Percentiles rank a stretch among this genome's conserved stretches.
Evolutionary conservation across 2,888 invertebrate species (phyloP).

Genomic region (Callosobruchus maculatus): DNA sequence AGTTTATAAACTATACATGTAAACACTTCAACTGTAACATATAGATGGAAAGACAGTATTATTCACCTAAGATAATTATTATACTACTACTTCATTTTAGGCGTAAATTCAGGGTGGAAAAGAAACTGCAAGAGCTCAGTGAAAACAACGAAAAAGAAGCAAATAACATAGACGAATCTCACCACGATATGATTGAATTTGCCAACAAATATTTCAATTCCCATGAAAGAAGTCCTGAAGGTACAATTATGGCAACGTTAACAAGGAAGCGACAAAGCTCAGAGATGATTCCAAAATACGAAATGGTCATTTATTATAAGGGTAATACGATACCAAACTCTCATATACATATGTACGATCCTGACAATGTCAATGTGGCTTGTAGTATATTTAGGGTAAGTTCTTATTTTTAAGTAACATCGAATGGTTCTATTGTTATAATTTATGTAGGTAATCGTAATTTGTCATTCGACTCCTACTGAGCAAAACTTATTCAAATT

Average conservation of each 20-base stretch:
- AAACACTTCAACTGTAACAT: no score
- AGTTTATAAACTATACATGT: no score
- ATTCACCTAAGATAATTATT: no score
- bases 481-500: no score
- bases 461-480: no score
- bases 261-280: slow-evolving; percentile 75
- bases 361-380: slow-evolving; percentile 86
- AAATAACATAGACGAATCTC: slow-evolving; percentile 55
- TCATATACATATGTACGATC: slow-evolving; percentile 92
- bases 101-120: slow-evolving; percentile 80
- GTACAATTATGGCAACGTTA: slow-evolving; percentile 81
- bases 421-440: no score
- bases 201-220: slow-evolving; percentile 92
- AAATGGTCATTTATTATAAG: slow-evolving; percentile 89
- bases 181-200: slow-evolving; percentile 85
- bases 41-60: no score
- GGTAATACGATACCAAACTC: slow-evolving; percentile 87
- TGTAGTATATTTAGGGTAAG: slow-evolving; percentile 86
- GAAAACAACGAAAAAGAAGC: slow-evolving; percentile 56
- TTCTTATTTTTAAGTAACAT: no score
- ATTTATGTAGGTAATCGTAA: no score
- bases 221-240: slow-evolving; percentile 82
- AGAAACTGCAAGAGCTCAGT: slow-evolving; percentile 79
- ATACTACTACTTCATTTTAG: slow-evolving; percentile 41
- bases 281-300: slow-evolving; percentile 82